phyloP scores from a whole-genome alignment of 2,113 vertebrate genomes.

The Furnarius figulus region DNA sequence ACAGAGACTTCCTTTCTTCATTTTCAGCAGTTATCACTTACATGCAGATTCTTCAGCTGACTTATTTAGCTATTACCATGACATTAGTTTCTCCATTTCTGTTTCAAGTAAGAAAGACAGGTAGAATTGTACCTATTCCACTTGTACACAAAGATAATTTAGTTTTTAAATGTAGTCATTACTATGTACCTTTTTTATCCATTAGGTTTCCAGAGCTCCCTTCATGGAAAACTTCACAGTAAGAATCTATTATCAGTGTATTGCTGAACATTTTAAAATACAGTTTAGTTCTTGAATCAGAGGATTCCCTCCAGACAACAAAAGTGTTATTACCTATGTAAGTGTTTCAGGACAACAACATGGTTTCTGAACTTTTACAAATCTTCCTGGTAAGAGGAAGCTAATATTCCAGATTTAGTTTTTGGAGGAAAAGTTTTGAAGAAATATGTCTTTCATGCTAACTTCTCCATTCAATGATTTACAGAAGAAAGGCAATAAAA shows the following conservation, averaged over 20 bases:
- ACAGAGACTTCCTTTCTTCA: not conserved
- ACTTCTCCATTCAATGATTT: not conserved
- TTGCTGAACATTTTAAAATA: not conserved
- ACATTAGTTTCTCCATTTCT: not conserved
- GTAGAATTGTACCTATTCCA: not conserved
- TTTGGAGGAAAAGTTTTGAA: not conserved
- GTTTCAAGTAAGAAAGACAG: not conserved
- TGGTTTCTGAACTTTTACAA: not conserved
- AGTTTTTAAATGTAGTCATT: not conserved
- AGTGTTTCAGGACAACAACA: not conserved
- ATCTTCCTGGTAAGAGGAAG: not conserved
- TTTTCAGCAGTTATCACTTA: not conserved
- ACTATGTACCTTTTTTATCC: rapidly evolving
- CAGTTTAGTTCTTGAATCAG: not conserved
- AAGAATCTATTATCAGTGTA: not conserved
- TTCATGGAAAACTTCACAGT: not conserved
- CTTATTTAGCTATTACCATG: not conserved
- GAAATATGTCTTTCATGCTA: not conserved
- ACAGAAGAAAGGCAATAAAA: not conserved
- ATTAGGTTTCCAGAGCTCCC: not conserved
- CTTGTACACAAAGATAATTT: not conserved
- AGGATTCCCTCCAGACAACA: not conserved
- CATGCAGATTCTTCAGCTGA: not conserved
- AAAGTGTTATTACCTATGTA: not conserved
- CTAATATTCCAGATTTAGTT: not conserved